phyloP scores from a whole-genome alignment of 2,888 invertebrate species.

The Cancer borealis region DNA sequence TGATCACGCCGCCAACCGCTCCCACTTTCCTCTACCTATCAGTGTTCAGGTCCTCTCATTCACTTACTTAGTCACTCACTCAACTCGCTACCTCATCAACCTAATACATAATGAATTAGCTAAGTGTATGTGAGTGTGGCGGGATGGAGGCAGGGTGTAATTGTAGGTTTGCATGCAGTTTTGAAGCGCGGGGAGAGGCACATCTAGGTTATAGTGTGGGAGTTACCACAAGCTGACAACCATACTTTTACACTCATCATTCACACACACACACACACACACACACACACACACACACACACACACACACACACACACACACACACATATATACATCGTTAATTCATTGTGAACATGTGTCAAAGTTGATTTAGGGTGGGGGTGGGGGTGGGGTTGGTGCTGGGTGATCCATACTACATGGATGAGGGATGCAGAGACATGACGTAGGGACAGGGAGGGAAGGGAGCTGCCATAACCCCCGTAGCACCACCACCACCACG shows the following conservation, averaged over 20 bases:
- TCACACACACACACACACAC: neutral
- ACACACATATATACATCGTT: slow-evolving; percentile 34
- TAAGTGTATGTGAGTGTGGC: neutral
- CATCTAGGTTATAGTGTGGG: neutral
- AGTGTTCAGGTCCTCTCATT: neutral
- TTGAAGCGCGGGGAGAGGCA: neutral
- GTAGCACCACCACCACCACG: neutral
- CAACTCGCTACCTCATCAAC: neutral
- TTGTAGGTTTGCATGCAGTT: neutral
- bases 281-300: slow-evolving; percentile 22
- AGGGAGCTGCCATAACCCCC: neutral
- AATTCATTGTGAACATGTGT: neutral
- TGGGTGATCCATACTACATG: neutral
- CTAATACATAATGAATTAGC: neutral
- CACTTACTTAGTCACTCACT: neutral
- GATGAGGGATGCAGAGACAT: neutral
- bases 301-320: slow-evolving; percentile 32
- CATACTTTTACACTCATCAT: neutral
- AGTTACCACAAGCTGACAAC: neutral
- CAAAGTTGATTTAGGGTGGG: neutral
- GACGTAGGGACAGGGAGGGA: neutral
- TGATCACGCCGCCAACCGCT: neutral
- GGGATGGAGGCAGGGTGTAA: neutral
- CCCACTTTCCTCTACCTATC: neutral
- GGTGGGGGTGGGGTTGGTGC: neutral